Evolutionary conservation across 2,113 vertebrate species (phyloP), one percentile per base, ranked within the genome.

Genomic region (Hippocampus zosterae): DNA sequence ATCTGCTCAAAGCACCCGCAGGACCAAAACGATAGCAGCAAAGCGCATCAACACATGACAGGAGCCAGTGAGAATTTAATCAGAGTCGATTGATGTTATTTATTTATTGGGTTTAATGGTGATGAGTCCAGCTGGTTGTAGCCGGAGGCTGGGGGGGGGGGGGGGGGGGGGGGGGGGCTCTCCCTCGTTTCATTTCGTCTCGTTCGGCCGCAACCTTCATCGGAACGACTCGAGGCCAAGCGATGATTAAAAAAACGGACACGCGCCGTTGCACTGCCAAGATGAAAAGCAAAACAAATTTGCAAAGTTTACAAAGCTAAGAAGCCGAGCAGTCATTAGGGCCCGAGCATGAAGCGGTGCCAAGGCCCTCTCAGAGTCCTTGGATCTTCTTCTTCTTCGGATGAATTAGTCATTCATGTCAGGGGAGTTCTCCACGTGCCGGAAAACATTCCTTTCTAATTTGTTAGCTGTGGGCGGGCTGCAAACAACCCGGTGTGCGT

Each of bases 361-460:
- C 52, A 11, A 23, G 27, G 57, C 15, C 27, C 27, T 3, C 57
- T 33, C 13, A 15, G 25, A 29, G 16, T 56, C 23, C 23, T 27
- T 27, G 21, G 11, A 11, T 15, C 9, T 27, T 27, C 3, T 27
- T 13, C 12, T 25, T 15, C 23, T 57, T 27, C 23, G 27, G 55
- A 57, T 23, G 5, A 55, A 23, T 27, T 27, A 13, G 2, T 13
- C 9, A 27, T 2, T n/a, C 48, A 19, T 55, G 23, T 52, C 9
- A 10, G 2, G n/a, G n/a, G 2, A 19, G 53, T 55, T 55, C 9
- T 37, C 33, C 33, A 37, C 33, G 33, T 6, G 33, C 33, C 33
- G 33, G 33, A 37, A 6, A 37, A 77, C 59, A 79, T 86, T 80
- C 72, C 13, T 59, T 60, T 59, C 55, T 71, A 78, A 80, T 40